Evolutionary conservation across 2,797 vertebrate species (phyloP).

Genomic region (Enteromius viviparus): DNA sequence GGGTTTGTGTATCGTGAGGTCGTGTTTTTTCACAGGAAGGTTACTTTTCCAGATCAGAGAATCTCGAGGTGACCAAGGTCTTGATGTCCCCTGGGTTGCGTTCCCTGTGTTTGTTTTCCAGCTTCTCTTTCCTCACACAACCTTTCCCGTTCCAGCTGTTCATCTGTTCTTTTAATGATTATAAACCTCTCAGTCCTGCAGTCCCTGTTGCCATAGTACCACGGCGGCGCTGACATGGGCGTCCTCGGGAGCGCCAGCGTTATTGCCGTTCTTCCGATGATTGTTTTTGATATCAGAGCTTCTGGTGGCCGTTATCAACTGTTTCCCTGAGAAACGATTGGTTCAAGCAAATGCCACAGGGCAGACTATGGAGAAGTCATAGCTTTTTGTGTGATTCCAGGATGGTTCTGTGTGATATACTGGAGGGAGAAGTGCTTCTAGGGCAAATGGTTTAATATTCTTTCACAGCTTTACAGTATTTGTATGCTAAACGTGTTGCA

Average conservation of each 20-base stretch:
- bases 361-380: not conserved
- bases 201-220: constrained; percentile 20
- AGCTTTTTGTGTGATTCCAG: constrained; percentile 1
- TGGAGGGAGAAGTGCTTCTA: not conserved
- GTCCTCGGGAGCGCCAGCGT: not conserved
- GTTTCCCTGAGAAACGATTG: not conserved
- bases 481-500: not conserved
- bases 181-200: constrained; percentile 14
- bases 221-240: not conserved
- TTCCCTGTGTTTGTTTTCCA: constrained; percentile 10
- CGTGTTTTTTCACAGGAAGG: constrained; percentile 3
- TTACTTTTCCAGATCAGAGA: constrained; percentile 43
- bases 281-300: constrained; percentile 24
- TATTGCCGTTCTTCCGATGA: constrained; percentile 9
- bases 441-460: not conserved
- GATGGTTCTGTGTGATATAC: not conserved
- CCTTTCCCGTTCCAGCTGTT: constrained; percentile 19
- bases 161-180: constrained; percentile 30
- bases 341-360: constrained; percentile 22
- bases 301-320: constrained; percentile 21
- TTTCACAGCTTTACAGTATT: not conserved
- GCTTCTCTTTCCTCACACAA: not conserved
- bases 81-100: constrained; percentile 7
- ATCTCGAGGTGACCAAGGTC: constrained; percentile 6
- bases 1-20: not conserved